Conservation (phyloP, 1,140 invertebrate genomes). For the Nasonia vitripennis region DNA sequence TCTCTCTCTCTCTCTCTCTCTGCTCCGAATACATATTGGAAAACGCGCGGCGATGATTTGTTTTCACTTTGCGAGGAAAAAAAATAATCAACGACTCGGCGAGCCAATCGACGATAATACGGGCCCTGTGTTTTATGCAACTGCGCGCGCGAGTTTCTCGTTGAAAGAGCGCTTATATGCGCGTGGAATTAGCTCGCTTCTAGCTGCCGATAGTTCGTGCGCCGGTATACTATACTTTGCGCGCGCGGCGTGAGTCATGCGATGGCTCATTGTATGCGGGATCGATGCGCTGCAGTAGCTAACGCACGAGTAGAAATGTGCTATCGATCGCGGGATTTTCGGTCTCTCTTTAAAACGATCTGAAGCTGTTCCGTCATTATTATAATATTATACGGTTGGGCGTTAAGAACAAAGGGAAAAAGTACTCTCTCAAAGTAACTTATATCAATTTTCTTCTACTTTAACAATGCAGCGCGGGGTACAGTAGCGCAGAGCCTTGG, state of each 20-base stretch:
- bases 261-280: not conserved
- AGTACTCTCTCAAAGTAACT: not conserved
- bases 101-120: not conserved
- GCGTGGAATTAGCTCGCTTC: not conserved
- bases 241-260: not conserved
- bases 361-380: no score
- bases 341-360: no score
- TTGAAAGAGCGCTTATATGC: not conserved
- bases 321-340: constrained; percentile 21
- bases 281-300: not conserved
- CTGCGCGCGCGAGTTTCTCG: no score
- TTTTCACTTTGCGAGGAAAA: not conserved
- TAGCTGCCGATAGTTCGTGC: not conserved
- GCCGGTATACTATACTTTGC: not conserved
- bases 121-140: not conserved
- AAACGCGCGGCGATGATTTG: no score
- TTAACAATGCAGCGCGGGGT: no score
- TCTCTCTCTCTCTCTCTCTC: no score
- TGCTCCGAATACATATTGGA: no score
- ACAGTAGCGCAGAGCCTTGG: no score
- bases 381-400: no score
- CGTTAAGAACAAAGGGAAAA: not conserved
- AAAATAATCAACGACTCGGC: not conserved
- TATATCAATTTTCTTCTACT: no score
- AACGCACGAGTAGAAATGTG: not conserved